Conservation (phyloP, 1,140 invertebrate species). For the Macrobrachium nipponense region DNA sequence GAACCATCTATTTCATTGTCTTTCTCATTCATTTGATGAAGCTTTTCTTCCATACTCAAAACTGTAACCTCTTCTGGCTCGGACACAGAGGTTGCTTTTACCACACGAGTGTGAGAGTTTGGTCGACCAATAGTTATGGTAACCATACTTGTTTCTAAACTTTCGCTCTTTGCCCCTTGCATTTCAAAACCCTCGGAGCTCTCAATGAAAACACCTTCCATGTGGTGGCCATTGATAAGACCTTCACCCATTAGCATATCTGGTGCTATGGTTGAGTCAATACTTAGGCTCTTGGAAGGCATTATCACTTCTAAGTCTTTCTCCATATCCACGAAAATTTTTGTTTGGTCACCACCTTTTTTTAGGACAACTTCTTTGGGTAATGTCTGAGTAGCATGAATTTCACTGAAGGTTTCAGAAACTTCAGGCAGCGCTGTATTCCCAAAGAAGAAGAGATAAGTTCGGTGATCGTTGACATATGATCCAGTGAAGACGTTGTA, state of each 20-base stretch:
- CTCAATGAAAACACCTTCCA: slow-evolving; percentile 67
- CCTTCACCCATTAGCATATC: slow-evolving; percentile 60
- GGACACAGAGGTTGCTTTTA: slow-evolving; percentile 30
- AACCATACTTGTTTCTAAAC: slow-evolving; percentile 64
- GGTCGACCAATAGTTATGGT: slow-evolving; percentile 65
- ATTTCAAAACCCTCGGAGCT: slow-evolving; percentile 64
- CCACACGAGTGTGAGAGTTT: slow-evolving; percentile 37
- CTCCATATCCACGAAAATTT: slow-evolving; percentile 66
- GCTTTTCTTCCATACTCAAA: slow-evolving; percentile 57
- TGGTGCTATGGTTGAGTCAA: slow-evolving; percentile 34
- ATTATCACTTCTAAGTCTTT: slow-evolving; percentile 65
- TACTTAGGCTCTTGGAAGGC: slow-evolving; percentile 56
- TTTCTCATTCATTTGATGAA: slow-evolving; percentile 20
- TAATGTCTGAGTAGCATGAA: background rate
- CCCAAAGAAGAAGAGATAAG: slow-evolving; percentile 68
- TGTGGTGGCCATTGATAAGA: slow-evolving; percentile 64
- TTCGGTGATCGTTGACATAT: slow-evolving; percentile 66
- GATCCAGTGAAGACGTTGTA: slow-evolving; percentile 68
- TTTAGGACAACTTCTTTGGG: slow-evolving; percentile 59
- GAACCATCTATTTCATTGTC: slow-evolving; percentile 60
- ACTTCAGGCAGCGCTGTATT: slow-evolving; percentile 64
- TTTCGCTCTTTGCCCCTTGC: slow-evolving; percentile 59
- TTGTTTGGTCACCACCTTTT: slow-evolving; percentile 63
- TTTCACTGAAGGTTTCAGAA: slow-evolving; percentile 47
- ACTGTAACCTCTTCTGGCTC: slow-evolving; percentile 62